Evolutionary conservation across 1,140 invertebrate genomes (phyloP).

Genomic region (Tetramorium simillimum): DNA sequence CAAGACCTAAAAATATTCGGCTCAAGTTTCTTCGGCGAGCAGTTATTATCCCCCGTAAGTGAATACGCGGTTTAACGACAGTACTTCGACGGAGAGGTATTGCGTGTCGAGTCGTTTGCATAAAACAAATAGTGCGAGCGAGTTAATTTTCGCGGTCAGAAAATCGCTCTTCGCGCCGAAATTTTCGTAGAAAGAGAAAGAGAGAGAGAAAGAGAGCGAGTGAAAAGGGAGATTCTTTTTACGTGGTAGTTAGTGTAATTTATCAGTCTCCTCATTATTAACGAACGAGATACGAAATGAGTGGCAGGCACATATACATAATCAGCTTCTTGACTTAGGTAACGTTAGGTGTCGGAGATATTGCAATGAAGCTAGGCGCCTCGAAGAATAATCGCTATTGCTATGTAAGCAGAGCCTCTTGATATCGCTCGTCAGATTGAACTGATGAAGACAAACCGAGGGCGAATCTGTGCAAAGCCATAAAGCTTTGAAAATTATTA

Average conservation of each 20-base stretch:
- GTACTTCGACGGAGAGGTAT: neutral
- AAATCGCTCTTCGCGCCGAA: neutral
- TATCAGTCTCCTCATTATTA: conserved; percentile 52
- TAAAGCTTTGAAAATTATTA: conserved; percentile 11
- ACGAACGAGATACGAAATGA: conserved; percentile 54
- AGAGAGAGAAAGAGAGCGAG: no score
- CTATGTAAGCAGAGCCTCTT: neutral
- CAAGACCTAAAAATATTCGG: neutral
- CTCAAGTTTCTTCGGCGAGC: conserved; percentile 5
- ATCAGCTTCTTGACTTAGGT: conserved; percentile 13
- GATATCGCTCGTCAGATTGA: conserved; percentile 55
- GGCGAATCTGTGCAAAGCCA: conserved; percentile 53
- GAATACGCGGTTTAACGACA: conserved; percentile 32
- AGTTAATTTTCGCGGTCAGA: conserved; percentile 23
- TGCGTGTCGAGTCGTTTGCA: conserved; percentile 34
- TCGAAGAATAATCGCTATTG: conserved; percentile 67
- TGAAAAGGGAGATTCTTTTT: neutral
- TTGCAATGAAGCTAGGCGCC: conserved; percentile 56
- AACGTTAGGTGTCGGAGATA: conserved; percentile 63
- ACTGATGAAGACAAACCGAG: conserved; percentile 54
- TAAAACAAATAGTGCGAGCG: conserved; percentile 53
- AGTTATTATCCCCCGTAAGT: conserved; percentile 56
- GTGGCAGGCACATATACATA: neutral
- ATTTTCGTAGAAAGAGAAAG: neutral
- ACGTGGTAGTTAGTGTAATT: conserved; percentile 7